phyloP scores from a whole-genome alignment of 2,888 invertebrate species.

The Spilosoma lubricipeda region DNA sequence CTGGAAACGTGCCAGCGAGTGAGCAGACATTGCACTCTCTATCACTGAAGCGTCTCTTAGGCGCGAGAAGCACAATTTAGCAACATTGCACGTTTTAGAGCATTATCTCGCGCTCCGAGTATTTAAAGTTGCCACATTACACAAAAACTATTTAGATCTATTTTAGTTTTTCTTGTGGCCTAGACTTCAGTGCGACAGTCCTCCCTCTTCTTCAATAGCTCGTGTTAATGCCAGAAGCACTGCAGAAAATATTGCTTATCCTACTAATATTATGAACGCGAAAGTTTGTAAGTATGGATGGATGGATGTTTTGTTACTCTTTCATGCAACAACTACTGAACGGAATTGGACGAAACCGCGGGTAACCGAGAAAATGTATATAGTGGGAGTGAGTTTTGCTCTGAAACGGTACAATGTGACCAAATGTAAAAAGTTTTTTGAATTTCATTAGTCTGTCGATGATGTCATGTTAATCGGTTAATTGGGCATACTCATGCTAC shows the following conservation, averaged over 20 bases:
- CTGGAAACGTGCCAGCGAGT: background rate
- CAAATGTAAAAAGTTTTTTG: background rate
- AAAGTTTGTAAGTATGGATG: no score
- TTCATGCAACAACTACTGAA: no score
- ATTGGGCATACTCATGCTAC: slow-evolving; percentile 4
- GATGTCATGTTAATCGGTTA: background rate
- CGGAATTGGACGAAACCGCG: no score
- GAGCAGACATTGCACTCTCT: background rate
- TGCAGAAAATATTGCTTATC: no score
- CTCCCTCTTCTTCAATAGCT: background rate
- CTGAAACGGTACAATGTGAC: background rate
- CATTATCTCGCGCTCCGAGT: background rate
- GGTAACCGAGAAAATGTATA: no score
- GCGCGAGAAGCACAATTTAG: background rate
- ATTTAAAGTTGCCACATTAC: background rate
- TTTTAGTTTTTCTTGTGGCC: background rate
- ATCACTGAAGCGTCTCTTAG: background rate
- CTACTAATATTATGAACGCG: no score
- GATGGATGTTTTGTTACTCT: no score
- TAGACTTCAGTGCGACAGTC: background rate
- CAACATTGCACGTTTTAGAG: background rate
- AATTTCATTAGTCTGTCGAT: background rate
- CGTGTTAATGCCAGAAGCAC: background rate
- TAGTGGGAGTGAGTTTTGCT: background rate
- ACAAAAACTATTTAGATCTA: background rate